Evolutionary conservation across 1,140 invertebrate species (phyloP).

Genomic region (Branchinecta lynchi): DNA sequence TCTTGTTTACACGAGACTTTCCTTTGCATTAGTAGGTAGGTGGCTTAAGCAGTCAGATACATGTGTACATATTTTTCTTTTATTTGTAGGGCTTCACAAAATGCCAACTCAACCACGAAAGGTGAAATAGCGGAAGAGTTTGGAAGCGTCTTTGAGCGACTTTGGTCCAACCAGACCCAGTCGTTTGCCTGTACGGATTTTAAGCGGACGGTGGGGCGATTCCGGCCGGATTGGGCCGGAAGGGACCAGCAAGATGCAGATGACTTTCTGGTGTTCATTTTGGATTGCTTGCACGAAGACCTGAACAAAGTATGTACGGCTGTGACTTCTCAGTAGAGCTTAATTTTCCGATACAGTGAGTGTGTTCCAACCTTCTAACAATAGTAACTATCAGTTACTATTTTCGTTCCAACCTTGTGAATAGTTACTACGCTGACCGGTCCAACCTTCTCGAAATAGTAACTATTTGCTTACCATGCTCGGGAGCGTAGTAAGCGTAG

Average conservation of each 20-base stretch:
- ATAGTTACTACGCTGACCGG: too few species aligned
- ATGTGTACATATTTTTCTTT: not conserved
- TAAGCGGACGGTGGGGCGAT: slow-evolving; percentile 52
- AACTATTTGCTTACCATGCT: too few species aligned
- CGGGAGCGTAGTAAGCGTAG: too few species aligned
- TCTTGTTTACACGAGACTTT: too few species aligned
- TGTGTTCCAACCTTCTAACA: too few species aligned
- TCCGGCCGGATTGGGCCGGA: slow-evolving; percentile 59
- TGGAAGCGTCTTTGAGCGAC: slow-evolving; percentile 49
- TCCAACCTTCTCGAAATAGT: too few species aligned
- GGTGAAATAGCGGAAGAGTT: slow-evolving; percentile 57
- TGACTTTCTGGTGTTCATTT: slow-evolving; percentile 75
- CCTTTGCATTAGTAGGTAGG: too few species aligned
- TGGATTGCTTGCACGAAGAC: slow-evolving; percentile 82
- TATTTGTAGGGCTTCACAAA: slow-evolving; percentile 16
- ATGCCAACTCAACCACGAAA: slow-evolving; percentile 31
- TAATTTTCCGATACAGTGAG: too few species aligned
- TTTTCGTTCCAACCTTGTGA: too few species aligned
- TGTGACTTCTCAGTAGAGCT: too few species aligned
- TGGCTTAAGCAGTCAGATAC: not conserved
- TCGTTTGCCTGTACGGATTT: slow-evolving; percentile 61
- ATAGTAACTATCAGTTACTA: too few species aligned
- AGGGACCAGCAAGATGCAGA: slow-evolving; percentile 87
- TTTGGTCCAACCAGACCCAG: slow-evolving; percentile 57
- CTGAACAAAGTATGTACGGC: slow-evolving; percentile 43